Conservation (phyloP, 2,113 vertebrate genomes). For the Vidua macroura region DNA sequence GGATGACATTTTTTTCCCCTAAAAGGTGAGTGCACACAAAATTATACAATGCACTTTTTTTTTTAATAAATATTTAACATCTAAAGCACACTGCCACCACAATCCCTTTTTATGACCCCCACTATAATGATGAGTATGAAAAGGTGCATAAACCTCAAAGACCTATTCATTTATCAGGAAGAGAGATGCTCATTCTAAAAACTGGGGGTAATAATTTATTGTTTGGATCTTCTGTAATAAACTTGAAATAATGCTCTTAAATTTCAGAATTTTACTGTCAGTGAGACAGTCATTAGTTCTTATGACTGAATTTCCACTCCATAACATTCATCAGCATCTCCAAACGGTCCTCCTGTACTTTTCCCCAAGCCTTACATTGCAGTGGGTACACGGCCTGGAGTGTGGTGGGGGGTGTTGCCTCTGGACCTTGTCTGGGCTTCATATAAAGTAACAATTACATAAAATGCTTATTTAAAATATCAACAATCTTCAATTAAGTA, state of each 20-base stretch:
- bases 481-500: background rate
- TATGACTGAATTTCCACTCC: constrained; percentile 57
- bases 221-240: constrained; percentile 64
- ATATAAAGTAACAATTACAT: background rate
- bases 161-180: constrained; percentile 63
- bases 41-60: constrained; percentile 1
- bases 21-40: background rate
- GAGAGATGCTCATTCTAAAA: constrained; percentile 50
- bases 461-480: background rate
- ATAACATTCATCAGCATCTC: constrained; percentile 54
- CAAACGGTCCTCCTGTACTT: constrained; percentile 9
- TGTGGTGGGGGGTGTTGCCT: background rate
- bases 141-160: constrained; percentile 69
- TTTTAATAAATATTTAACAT: constrained; percentile 50
- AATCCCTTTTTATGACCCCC: constrained; percentile 57
- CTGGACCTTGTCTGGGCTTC: background rate
- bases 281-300: constrained; percentile 68
- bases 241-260: constrained; percentile 68
- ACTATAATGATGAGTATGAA: constrained; percentile 44
- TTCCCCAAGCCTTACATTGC: background rate
- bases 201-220: constrained; percentile 55
- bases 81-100: constrained; percentile 3
- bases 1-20: background rate
- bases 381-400: background rate
- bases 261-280: constrained; percentile 67